Evolutionary conservation across 35 echinoderm and acorn worm genomes (phyloP), one percentile per base, ranked within the genome.

Genomic region (Hemicentrotus pulcherrimus): DNA sequence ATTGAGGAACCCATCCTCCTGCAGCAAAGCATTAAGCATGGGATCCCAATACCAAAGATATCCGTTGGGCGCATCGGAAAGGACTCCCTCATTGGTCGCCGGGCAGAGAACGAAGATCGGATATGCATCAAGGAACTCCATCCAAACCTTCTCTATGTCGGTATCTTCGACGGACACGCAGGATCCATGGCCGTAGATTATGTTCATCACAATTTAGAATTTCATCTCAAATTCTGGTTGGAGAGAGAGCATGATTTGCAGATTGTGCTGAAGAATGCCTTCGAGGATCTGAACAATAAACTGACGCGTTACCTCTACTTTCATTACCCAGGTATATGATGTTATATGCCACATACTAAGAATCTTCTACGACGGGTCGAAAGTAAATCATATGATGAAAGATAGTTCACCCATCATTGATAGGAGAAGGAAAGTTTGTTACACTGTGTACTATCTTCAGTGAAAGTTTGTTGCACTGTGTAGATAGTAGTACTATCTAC

Each of bases 1-100:
- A 97, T 99, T 31, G 94, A 99, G 58, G 96, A 97, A 31, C 98
- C 98, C 14, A 99, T 99, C 28, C 91, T 97, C 16, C 85, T 99
- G 16, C 96, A 97, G 87, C 98, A 99, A 78, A 99, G 98, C 61
- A 99, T 99, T 41, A 97, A 99, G 92, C 98, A 99, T 92, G 98
- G 98, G n/a, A 97, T 97, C 22, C 98, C 98, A 3, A 99, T 99
- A n/a, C 98, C 98, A 46, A 96, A 97, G 31, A 95, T 99, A 45
- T 99, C 98, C 15, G 71, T 99, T 10, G 86, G 94, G 46, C 95
- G 96, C 61, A 95, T 96, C n/a, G 98, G 95, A n/a, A 31, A 31
- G 11, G 97, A 95, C 19, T 97, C 97, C 18, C 48, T 97, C 35
- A 71, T 86, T 6, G 98, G 98, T 46, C 96, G 98, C 24, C 87